Evolutionary conservation across 1,140 invertebrate species (phyloP).

Genomic region (Ooceraea biroi): DNA sequence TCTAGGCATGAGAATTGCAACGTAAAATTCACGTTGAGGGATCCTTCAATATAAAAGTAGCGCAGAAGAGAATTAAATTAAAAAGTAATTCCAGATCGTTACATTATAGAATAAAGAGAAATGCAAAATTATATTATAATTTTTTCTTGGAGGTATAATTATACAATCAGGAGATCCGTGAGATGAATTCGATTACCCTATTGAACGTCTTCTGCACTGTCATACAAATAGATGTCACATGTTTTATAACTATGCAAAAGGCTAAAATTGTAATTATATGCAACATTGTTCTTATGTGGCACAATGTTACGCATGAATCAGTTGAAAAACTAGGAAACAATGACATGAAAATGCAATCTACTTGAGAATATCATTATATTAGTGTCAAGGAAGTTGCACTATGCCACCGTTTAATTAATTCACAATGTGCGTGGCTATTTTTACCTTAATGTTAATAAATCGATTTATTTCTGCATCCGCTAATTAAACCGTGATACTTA

Average conservation of each 20-base stretch:
- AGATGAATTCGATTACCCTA: slow-evolving; percentile 20
- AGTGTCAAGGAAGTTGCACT: slow-evolving; percentile 25
- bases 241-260: slow-evolving; percentile 4
- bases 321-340: slow-evolving; percentile 2
- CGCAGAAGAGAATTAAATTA: no score
- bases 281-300: not conserved
- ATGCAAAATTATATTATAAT: no score
- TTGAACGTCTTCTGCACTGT: not conserved
- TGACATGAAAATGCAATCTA: slow-evolving; percentile 38
- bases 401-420: slow-evolving; percentile 17
- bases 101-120: no score
- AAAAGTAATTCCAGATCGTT: no score
- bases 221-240: not conserved
- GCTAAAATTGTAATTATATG: not conserved
- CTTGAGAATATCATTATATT: not conserved
- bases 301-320: not conserved
- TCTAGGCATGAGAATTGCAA: not conserved
- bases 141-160: not conserved
- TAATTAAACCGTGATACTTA: slow-evolving; percentile 24
- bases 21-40: no score
- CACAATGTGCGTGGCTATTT: not conserved
- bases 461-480: not conserved
- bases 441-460: no score
- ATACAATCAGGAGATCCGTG: not conserved
- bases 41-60: no score